Base-by-base conservation (phyloP, 64 coral and sea anemone species). In the Hydrozoanthus tunicans region DNA sequence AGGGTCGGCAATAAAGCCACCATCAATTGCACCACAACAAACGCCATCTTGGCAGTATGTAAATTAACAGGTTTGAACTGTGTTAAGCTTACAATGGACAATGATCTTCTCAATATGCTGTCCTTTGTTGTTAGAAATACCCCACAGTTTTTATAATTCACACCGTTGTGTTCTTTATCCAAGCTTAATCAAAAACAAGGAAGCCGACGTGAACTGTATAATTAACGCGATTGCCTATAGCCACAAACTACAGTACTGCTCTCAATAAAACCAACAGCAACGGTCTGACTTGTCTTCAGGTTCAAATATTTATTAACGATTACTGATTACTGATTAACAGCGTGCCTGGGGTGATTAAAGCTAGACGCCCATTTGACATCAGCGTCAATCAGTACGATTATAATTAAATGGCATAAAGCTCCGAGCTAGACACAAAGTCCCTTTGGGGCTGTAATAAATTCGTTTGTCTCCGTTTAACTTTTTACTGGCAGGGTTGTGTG, bases 221-320 rank as follows among this genome's bases (percentile, higher is more conserved):
- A 59, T 27, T 88, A 70, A 24, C 68, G 74, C 4, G 56, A 88
- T 63, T 5, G 9, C 27, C 52, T 51, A 4, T 27, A 6, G 10
- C 26, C 8, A 82, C 5, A 53, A 62, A n/a, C 13, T 11, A 25
- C 4, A 3, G 15, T 13, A 23, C 6, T 12, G 15, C 3, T 54
- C 5, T 59, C 20, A 58, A 1, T 25, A 43, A 5, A 26, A 14
- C 25, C 8, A 2, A 56, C 20, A 26, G n/a, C 59, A 74, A 74
- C 84, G 84, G 68, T 59, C 68, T 43, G 67, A n/a, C 11, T 8
- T 10, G 5, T 1, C n/a, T 24, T 10, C 7, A 20, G 55, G 13
- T 55, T 73, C 68, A 88, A 88, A 88, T 59, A 88, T 88, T 88
- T 88, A 74, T 88, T 88, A 88, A 88, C 74, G 69, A 88, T 88